Base-by-base conservation (phyloP, 2,797 vertebrate species). In the Numenius phaeopus region DNA sequence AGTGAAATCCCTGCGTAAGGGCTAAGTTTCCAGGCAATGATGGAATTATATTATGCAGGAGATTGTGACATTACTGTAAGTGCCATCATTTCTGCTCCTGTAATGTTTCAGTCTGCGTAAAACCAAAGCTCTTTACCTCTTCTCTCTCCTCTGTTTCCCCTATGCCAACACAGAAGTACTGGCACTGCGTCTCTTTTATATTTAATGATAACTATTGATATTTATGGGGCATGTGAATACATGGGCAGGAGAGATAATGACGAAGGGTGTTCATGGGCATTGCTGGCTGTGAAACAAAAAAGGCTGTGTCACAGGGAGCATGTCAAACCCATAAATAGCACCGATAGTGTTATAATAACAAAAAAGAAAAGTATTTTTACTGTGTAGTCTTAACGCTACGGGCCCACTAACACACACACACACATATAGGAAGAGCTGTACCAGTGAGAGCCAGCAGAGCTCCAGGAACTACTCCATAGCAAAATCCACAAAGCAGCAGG, bases 11-110 rank as follows among this genome's bases (percentile, higher is more conserved):
- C 54, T 69, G 39, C 5, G 0, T 30, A 78, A 79, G 54, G 58
- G 54, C 75, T 54, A 54, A 3, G 5, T 70, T 96, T 91, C 90
- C 92, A 96, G 39, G 69, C 89, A 97, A 73, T 86, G 95, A 89
- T 87, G 34, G 90, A 81, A 89, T 86, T 69, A 23, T 44, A 40
- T 58, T 69, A 39, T 89, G 87, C 39, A 75, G 75, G 81, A 80
- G 49, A 81, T 9, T 44, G 89, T 85, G 79, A 59, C 59, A 70
- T 94, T 94, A 89, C 83, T 92, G 75, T 83, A 96, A 87, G 82
- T 62, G 69, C 49, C 83, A 94, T 54, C 10, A 4, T 73, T 92
- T 83, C 81, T 94, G 59, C 58, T 62, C 52, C 34, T 72, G 27
- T n/a, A 37, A 75, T 62, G 37, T 59, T 95, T 93, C 91, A 79